Percentiles rank a stretch among this genome's conserved stretches.
These are phyloP conservation scores for Antheraea assamensis DNA, from an alignment of 2,888 invertebrate genomes.

Conservation along the genomic window DNA sequence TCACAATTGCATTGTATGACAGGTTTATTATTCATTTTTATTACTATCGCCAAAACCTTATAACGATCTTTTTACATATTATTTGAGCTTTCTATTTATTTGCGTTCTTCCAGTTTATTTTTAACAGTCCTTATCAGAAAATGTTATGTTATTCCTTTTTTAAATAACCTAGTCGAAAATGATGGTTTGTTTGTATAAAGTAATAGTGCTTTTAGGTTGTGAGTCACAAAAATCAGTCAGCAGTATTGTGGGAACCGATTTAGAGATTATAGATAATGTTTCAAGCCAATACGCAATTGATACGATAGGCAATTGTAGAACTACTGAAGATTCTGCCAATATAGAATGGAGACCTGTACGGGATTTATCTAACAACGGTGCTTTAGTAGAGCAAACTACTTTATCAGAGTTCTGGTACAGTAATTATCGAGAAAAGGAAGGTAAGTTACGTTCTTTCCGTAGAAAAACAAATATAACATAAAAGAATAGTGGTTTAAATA, in stretches of 20 bases:
- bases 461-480: neutral
- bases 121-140: neutral
- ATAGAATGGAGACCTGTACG: slow-evolving; percentile 32
- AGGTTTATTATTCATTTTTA: too few species aligned
- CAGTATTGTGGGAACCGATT: slow-evolving; percentile 38
- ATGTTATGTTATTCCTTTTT: neutral
- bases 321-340: slow-evolving; percentile 33
- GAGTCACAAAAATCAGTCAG: slow-evolving; percentile 35
- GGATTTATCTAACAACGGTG: slow-evolving; percentile 26
- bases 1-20: neutral
- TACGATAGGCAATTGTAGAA: slow-evolving; percentile 36
- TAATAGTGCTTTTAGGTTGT: slow-evolving; percentile 26
- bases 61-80: too few species aligned
- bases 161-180: neutral
- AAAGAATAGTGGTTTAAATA: neutral
- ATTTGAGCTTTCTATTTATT: too few species aligned
- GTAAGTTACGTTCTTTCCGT: neutral
- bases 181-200: neutral
- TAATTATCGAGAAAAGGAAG: neutral
- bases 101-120: too few species aligned
- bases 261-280: slow-evolving; percentile 40
- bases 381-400: slow-evolving; percentile 25
- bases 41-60: too few species aligned
- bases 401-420: neutral
- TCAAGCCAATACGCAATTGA: slow-evolving; percentile 42